phyloP scores from a whole-genome alignment of 2,888 invertebrate genomes.

The Bhutanitis thaidina region DNA sequence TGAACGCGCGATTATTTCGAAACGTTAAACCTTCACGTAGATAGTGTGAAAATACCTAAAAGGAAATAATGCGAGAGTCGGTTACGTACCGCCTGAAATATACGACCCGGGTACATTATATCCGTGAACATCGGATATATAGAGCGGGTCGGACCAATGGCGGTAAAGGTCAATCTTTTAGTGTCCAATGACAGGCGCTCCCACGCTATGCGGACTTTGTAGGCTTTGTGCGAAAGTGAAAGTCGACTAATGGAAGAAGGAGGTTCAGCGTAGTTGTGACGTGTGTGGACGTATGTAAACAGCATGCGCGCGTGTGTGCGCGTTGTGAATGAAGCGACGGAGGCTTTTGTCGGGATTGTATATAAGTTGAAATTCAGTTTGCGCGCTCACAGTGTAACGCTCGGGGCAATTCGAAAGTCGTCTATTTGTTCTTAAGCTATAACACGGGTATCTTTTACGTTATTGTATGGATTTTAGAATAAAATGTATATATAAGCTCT shows the following conservation, averaged over 20 bases:
- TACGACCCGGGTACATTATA: conserved; percentile 39
- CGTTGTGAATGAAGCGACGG: conserved; percentile 47
- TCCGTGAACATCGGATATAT: conserved; percentile 56
- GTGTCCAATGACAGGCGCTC: conserved; percentile 52
- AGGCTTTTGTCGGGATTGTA: conserved; percentile 21
- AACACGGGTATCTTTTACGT: no score
- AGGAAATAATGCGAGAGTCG: conserved; percentile 10
- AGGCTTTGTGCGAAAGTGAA: conserved; percentile 71
- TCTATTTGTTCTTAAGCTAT: no score
- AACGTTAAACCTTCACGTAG: conserved; percentile 4
- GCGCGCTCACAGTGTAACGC: no score
- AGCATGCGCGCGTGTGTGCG: conserved; percentile 32
- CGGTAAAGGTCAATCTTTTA: conserved; percentile 61
- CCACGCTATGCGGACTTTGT: conserved; percentile 69
- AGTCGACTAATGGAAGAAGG: conserved; percentile 61
- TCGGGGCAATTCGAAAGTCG: no score
- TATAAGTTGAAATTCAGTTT: conserved; percentile 8
- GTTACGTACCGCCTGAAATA: conserved; percentile 14
- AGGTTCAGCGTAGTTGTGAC: conserved; percentile 45
- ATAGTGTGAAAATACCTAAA: conserved; percentile 10
- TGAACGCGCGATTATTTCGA: no score
- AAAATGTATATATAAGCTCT: no score
- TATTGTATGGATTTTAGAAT: no score
- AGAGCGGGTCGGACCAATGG: conserved; percentile 53
- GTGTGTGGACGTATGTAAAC: conserved; percentile 33